These are phyloP conservation scores for Phocides pigmalion DNA, from an alignment of 1,140 invertebrate species.

Conservation along the genomic window DNA sequence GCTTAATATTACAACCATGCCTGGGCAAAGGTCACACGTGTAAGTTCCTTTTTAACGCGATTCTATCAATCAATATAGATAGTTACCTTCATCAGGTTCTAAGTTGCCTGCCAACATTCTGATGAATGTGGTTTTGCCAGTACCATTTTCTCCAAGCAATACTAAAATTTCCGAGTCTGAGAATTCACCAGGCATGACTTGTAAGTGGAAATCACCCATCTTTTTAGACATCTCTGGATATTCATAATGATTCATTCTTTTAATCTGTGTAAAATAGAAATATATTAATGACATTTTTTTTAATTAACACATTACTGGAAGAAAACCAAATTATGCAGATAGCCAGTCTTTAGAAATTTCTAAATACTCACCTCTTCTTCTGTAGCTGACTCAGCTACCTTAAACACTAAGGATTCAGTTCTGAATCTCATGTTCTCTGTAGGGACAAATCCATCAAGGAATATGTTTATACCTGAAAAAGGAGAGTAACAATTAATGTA, in stretches of 20 bases:
- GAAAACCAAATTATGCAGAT: too few relatives aligned
- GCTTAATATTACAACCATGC: too few relatives aligned
- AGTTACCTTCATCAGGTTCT: conserved; percentile 93
- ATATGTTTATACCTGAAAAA: conserved; percentile 97
- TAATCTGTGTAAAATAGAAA: conserved; percentile 78
- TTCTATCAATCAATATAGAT: too few relatives aligned
- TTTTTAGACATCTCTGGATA: conserved; percentile 95
- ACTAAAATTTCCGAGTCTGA: conserved; percentile 99
- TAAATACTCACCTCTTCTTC: conserved; percentile 94
- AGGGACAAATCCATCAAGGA: conserved; percentile 99
- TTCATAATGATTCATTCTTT: conserved; percentile 97
- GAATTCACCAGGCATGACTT: conserved; percentile 95
- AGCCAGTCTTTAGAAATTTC: too few relatives aligned
- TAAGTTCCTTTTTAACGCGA: too few relatives aligned
- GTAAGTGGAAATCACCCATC: conserved; percentile 93
- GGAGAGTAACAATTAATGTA: background rate
- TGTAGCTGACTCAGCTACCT: conserved; percentile 98
- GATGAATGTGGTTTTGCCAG: conserved; percentile 99
- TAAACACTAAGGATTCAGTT: conserved; percentile 98
- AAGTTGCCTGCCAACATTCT: conserved; percentile 98
- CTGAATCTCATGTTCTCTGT: conserved; percentile 99
- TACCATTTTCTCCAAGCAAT: conserved; percentile 99
- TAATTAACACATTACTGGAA: too few relatives aligned
- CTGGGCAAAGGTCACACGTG: too few relatives aligned
- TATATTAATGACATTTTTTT: background rate